Base-by-base conservation (phyloP, 2,113 vertebrate species). In the Pycnonotus jocosus region DNA sequence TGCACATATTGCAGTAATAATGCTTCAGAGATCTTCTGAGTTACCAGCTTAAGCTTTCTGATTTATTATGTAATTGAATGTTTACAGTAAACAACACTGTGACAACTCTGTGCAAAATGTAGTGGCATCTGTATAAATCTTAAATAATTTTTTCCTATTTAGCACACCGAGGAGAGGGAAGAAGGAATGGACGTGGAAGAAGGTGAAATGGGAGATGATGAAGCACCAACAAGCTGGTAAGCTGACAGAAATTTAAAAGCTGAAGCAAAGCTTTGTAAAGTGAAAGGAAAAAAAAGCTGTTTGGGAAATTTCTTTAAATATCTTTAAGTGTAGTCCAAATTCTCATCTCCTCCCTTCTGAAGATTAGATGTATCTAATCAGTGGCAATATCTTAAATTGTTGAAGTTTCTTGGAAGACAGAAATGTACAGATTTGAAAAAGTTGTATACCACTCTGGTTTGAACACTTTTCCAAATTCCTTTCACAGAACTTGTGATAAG, bases 141-240 rank as follows among this genome's bases (percentile, higher is more conserved):
- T 40, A 54, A 33, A 38, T 93, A 42, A 4, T 30, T 47, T 72
- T 79, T 76, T 74, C 30, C 23, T 80, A 2, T 30, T 25, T 86
- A 99, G 99, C 98, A 99, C 88, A 91, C 98, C 0, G 99, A 99
- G 86, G 99, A 99, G 61, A 98, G 98, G 97, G 99, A 99, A 71
- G 99, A 99, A 79, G 98, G 98, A 42, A 99, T 99, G 98, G 99
- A 99, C 2, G 99, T 99, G 65, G 99, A 99, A 93, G 99, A 99
- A 97, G 99, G 99, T 76, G 99, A 99, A 97, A 99, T 99, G 99
- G 99, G 99, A 86, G 99, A 99, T 91, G 99, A 99, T 85, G 99
- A 99, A 87, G 98, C 98, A 38, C 99, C 99, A 30, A 98, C 99
- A 45, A 98, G 98, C 8, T 99, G 99, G 99, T 99, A 80, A 98